Evolutionary conservation across 2,797 vertebrate genomes (phyloP), one percentile per base, ranked within the genome.

Genomic region (Sebastiscus albofasciatus): DNA sequence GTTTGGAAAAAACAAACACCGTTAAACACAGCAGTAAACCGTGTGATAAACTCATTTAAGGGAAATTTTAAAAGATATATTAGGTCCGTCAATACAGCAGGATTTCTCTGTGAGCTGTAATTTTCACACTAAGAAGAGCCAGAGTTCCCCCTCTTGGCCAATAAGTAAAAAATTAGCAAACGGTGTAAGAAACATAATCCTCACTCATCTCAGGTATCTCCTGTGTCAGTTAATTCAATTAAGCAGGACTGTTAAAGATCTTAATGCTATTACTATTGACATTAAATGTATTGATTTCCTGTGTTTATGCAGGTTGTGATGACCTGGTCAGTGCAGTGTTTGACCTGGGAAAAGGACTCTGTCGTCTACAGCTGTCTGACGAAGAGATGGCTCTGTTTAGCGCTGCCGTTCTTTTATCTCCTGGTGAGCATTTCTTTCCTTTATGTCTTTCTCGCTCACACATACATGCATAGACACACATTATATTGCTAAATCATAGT

Each of bases 381-480:
- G 97, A 98, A 87, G 97, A 98, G 93, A 96, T 98, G 75, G 97
- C 97, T 59, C 93, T 98, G 59, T 98, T 98, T 87, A 97, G 97
- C 0, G 97, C 97, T 0, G 94, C 96, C 0, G 96, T 97, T 67
- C 95, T 98, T 39, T 90, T 98, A 55, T 97, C 97, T 2, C 97
- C 97, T 3, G 97, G 97, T 98, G 71, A 91, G 76, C 86, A 69
- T 91, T 62, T 66, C 11, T 54, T 10, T 74, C 22, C 29, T 26
- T 67, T 26, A 26, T 60, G 39, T 33, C 20, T 74, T 42, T 67
- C 27, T 49, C 2, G 1, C 42, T 36, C 60, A 70, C 42, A 70
- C 6, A 49, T 11, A 56, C 16, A 34, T 20, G 31, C 59, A 60
- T n/a, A 14, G 36, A 39, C 36, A 14, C 36, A 39, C 29, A 29